Evolutionary conservation across 2,113 vertebrate genomes (phyloP), one percentile per base, ranked within the genome.

Genomic region (Chelonoidis abingdonii): DNA sequence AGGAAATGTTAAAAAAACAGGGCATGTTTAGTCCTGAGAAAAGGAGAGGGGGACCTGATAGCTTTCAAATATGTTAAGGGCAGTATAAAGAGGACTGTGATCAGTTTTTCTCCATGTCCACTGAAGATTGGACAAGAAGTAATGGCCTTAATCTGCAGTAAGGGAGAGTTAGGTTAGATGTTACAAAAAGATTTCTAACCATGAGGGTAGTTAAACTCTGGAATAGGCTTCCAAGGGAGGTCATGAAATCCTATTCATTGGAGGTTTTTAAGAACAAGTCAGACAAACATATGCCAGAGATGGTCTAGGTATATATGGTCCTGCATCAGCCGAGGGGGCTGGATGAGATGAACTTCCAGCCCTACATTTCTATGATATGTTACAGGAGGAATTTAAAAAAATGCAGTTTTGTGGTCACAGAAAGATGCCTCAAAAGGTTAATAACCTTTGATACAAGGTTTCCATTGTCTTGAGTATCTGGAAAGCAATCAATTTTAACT

Each of bases 321-420:
- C n/a, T 72, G n/a, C n/a, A 8, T 22, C 8, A 38, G 19, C n/a
- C 38, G 65, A 5, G 35, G 35, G 35, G n/a, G 19, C 19, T 21
- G 65, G 65, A 72, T 10, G 65, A 72, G 35, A 11, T 72, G 17
- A n/a, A 17, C 16, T 19, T n/a, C 16, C 14, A 19, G 65, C 8
- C 16, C 3, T n/a, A 69, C 65, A 38, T 72, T 72, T 72, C 65
- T 72, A 72, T 72, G 35, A n/a, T 72, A 22, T 89, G 41, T 82
- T 54, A 19, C 41, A 9, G 14, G 44, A 25, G 24, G 69, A 56
- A 16, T 31, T 59, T 1, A 4, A 11, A 83, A 49, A 65, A 47
- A 17, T 6, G 10, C 4, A 81, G 12, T 27, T 56, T 38, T 88
- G 21, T 53, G 11, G n/a, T 27, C 3, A 1, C 0, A 0, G 27